Conservation (phyloP, 2,888 invertebrate genomes). For the Chrysolina haemoptera region DNA sequence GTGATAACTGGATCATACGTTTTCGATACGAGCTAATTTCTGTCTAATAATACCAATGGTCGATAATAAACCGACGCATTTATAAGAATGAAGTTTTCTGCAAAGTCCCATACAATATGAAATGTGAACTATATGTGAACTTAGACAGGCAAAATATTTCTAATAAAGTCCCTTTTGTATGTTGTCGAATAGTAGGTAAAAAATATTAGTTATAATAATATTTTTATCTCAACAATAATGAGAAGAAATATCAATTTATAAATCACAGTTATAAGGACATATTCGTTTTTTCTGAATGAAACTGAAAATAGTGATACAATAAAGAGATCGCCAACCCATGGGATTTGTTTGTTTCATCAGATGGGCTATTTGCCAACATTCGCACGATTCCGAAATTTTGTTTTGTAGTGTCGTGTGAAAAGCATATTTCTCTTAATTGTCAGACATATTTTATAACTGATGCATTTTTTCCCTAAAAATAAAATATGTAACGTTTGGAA, state of each 20-base stretch:
- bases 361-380: conserved; percentile 22
- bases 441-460: neutral
- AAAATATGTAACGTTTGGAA: neutral
- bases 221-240: no score
- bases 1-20: no score
- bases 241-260: neutral
- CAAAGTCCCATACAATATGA: no score
- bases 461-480: conserved; percentile 1
- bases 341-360: neutral
- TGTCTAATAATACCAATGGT: no score
- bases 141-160: no score
- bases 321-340: conserved; percentile 18
- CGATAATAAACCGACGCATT: no score
- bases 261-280: neutral
- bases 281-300: conserved; percentile 33
- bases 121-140: no score
- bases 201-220: no score
- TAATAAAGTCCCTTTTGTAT: no score
- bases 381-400: conserved; percentile 11
- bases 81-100: no score
- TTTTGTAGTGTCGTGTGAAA: conserved; percentile 28
- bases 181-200: no score
- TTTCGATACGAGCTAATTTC: no score
- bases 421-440: neutral
- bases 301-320: conserved; percentile 30